phyloP scores from a whole-genome alignment of 92 coral and sea anemone species.

The Epizoanthus ramosus region DNA sequence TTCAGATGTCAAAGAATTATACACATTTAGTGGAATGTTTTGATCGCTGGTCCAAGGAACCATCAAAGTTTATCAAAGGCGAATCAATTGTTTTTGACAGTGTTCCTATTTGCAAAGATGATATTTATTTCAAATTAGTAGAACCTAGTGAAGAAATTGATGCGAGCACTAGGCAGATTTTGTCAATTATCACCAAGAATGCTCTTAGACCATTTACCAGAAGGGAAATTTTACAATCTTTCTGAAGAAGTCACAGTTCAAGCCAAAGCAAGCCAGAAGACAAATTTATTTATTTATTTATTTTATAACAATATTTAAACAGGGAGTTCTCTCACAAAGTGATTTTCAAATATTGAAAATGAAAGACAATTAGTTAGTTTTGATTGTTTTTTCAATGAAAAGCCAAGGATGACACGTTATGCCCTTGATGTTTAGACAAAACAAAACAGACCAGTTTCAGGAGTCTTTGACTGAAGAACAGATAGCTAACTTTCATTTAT shows the following conservation, averaged over 20 bases:
- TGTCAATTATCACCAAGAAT: constrained; percentile 2
- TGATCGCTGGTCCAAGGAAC: background rate
- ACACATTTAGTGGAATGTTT: constrained; percentile 5
- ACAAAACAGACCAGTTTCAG: constrained; percentile 18
- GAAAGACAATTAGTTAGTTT: constrained; percentile 15
- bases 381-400: constrained; percentile 28
- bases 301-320: too few species aligned
- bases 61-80: constrained; percentile 16
- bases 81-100: background rate
- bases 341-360: constrained; percentile 25
- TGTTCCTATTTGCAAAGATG: constrained; percentile 2
- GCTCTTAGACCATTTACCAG: constrained; percentile 35
- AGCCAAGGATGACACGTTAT: constrained; percentile 14
- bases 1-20: constrained; percentile 31
- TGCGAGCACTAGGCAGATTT: constrained; percentile 16
- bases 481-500: constrained; percentile 17
- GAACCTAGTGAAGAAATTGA: constrained; percentile 3
- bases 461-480: constrained; percentile 21
- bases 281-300: too few species aligned
- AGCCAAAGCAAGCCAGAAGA: constrained; percentile 17
- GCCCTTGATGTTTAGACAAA: constrained; percentile 28
- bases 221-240: constrained; percentile 30
- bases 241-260: background rate
- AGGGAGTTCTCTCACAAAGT: too few species aligned
- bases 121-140: constrained; percentile 1